These are phyloP conservation scores for Cryptotermes secundus DNA, from an alignment of 1,140 invertebrate species.

Conservation along the genomic window DNA sequence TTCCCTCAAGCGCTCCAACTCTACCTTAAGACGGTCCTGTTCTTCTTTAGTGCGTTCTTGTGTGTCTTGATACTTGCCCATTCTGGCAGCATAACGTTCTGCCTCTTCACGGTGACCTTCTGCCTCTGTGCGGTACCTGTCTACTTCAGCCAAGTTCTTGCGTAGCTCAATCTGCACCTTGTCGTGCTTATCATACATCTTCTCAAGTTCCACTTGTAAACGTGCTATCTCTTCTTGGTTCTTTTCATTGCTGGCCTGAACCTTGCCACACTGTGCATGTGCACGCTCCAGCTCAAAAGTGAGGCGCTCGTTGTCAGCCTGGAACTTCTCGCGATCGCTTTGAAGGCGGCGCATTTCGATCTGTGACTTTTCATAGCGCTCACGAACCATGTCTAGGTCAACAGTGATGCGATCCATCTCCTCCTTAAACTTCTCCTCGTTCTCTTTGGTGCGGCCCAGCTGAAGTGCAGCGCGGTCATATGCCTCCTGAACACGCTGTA, in stretches of 20 bases:
- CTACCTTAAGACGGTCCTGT: constrained; percentile 75
- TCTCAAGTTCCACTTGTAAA: constrained; percentile 84
- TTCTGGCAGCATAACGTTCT: constrained; percentile 70
- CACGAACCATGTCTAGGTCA: constrained; percentile 82
- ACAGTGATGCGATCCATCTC: constrained; percentile 77
- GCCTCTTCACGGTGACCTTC: constrained; percentile 66
- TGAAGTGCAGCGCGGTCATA: constrained; percentile 83
- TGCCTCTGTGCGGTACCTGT: constrained; percentile 66
- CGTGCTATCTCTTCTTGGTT: constrained; percentile 84
- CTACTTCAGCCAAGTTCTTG: constrained; percentile 74
- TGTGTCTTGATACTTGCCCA: constrained; percentile 76
- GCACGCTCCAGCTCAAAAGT: constrained; percentile 82
- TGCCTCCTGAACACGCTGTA: constrained; percentile 78
- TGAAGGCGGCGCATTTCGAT: constrained; percentile 78
- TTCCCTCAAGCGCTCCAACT: constrained; percentile 79
- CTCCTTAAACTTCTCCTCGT: constrained; percentile 87
- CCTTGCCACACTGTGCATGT: constrained; percentile 78
- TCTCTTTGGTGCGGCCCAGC: constrained; percentile 79
- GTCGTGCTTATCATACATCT: constrained; percentile 87
- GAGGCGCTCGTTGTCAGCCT: constrained; percentile 79
- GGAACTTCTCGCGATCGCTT: constrained; percentile 81
- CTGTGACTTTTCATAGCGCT: constrained; percentile 85
- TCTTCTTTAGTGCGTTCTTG: constrained; percentile 74
- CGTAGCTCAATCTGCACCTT: constrained; percentile 78
- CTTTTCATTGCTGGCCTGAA: constrained; percentile 80